Evolutionary conservation across 2,888 invertebrate species (phyloP).

Genomic region (Selenia dentaria): DNA sequence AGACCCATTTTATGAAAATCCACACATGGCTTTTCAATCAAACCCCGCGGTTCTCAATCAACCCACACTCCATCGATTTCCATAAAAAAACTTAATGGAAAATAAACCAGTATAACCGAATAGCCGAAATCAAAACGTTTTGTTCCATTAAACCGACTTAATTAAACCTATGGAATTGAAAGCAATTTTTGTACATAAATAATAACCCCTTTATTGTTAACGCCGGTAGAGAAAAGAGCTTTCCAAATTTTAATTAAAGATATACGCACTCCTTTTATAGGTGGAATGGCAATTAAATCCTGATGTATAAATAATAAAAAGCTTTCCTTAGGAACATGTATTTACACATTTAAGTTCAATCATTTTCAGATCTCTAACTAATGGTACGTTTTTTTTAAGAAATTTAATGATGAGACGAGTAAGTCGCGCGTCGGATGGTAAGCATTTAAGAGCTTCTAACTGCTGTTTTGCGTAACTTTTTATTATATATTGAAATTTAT

Average conservation of each 20-base stretch:
- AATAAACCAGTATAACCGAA: neutral
- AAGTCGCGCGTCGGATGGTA: too few relatives aligned
- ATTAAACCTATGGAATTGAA: slow-evolving; percentile 44
- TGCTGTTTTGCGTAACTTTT: too few relatives aligned
- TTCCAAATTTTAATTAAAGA: slow-evolving; percentile 64
- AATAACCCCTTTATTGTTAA: slow-evolving; percentile 35
- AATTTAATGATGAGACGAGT: too few relatives aligned
- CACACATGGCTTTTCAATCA: neutral
- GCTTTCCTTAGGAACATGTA: neutral
- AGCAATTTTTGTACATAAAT: slow-evolving; percentile 48
- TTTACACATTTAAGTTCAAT: neutral
- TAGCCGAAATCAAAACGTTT: slow-evolving; percentile 13
- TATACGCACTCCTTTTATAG: slow-evolving; percentile 39
- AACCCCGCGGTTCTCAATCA: neutral
- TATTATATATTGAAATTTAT: too few relatives aligned
- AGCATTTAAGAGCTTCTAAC: too few relatives aligned
- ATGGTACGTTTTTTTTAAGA: too few relatives aligned
- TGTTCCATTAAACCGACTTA: slow-evolving; percentile 36
- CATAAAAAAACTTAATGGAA: slow-evolving; percentile 3
- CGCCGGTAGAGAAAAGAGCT: slow-evolving; percentile 38
- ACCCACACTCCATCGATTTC: neutral
- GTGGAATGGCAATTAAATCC: slow-evolving; percentile 45
- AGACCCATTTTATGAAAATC: too few relatives aligned
- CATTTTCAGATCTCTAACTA: too few relatives aligned
- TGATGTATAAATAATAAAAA: slow-evolving; percentile 38